phyloP scores from a whole-genome alignment of 2,888 invertebrate genomes.

The Norana najaformis region DNA sequence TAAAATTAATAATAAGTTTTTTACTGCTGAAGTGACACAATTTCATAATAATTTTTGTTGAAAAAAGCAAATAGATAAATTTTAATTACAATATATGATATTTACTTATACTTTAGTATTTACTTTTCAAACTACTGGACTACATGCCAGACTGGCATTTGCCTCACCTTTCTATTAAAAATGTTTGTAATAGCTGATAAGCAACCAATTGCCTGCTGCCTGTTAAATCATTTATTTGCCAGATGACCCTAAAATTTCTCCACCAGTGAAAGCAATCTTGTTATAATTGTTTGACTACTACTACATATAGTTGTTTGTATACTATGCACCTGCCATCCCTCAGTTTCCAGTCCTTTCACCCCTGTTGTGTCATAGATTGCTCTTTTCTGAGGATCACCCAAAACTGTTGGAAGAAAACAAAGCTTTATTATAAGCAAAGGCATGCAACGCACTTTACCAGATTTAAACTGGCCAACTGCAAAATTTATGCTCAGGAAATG shows the following conservation, averaged over 20 bases:
- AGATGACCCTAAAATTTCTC: no score
- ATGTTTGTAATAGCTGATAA: no score
- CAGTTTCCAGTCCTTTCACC: slow-evolving; percentile 86
- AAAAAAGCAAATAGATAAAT: not conserved
- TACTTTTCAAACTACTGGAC: no score
- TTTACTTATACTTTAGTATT: not conserved
- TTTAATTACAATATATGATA: not conserved
- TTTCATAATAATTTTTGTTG: not conserved
- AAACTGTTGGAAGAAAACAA: slow-evolving; percentile 67
- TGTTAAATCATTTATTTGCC: no score
- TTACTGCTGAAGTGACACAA: not conserved
- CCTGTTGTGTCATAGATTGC: slow-evolving; percentile 91
- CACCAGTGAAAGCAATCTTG: no score
- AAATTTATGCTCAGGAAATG: no score
- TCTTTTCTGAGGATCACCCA: slow-evolving; percentile 88
- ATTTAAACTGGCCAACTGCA: no score
- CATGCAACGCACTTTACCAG: not conserved
- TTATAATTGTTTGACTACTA: not conserved
- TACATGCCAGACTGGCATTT: no score
- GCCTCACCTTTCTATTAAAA: no score
- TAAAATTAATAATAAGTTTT: not conserved
- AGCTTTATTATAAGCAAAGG: not conserved
- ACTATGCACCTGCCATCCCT: slow-evolving; percentile 84
- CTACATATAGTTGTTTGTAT: not conserved
- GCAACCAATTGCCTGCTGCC: no score